A percentile compares a stretch with the other conserved stretches of the same genome.
phyloP scores from a whole-genome alignment of 2,888 invertebrate genomes.

The Nematopogon swammerdamellus region DNA sequence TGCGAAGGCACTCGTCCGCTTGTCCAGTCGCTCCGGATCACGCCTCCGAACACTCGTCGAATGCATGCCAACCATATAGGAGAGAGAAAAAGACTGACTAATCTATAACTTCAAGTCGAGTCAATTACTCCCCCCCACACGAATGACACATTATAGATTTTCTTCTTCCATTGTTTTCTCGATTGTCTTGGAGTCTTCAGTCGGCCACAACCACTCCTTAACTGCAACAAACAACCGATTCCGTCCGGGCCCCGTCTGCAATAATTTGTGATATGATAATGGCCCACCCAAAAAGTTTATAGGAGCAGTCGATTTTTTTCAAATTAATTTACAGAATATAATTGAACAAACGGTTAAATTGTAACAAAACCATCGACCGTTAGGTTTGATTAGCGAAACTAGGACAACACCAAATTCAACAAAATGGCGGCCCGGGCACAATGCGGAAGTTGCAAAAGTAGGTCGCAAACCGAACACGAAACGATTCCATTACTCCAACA shows the following conservation, averaged over 20 bases:
- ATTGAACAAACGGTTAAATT: too few species aligned
- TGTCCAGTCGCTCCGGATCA: too few species aligned
- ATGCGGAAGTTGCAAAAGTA: constrained; percentile 48
- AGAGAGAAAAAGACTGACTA: constrained; percentile 81
- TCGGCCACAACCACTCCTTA: too few species aligned
- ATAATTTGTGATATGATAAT: too few species aligned
- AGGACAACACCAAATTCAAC: constrained; percentile 15
- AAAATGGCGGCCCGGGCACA: constrained; percentile 34
- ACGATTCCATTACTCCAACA: background rate
- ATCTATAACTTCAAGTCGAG: constrained; percentile 57
- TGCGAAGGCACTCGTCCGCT: too few species aligned
- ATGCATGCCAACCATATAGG: constrained; percentile 62
- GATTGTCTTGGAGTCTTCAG: too few species aligned
- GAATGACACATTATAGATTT: constrained; percentile 29
- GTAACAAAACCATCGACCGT: background rate
- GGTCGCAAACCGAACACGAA: constrained; percentile 35
- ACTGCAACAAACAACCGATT: constrained; percentile 9
- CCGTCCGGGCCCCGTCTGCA: background rate
- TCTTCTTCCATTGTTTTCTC: too few species aligned
- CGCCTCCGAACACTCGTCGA: constrained; percentile 20
- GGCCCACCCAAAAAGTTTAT: too few species aligned
- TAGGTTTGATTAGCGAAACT: background rate
- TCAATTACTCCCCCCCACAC: constrained; percentile 66
- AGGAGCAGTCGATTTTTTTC: too few species aligned
- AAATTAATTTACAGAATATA: too few species aligned